These are phyloP conservation scores for Discoglossus pictus DNA, from an alignment of 2,797 vertebrate genomes.

Conservation along the genomic window DNA sequence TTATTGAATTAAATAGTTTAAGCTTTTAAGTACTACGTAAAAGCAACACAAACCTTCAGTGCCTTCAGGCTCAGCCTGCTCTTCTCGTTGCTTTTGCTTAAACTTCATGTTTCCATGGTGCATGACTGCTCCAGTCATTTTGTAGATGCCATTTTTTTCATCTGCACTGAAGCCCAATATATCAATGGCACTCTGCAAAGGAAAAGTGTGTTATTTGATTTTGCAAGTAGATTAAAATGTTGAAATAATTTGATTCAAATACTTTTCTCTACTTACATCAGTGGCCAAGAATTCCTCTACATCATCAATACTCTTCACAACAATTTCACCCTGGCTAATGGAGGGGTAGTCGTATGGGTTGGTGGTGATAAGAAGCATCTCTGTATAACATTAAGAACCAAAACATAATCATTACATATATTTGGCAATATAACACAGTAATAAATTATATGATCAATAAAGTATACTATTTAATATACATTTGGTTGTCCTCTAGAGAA, in stretches of 20 bases:
- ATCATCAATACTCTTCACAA: conserved; percentile 85
- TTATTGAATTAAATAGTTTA: too few species aligned
- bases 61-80: conserved; percentile 85
- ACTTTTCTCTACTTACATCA: conserved; percentile 75
- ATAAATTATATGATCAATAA: too few species aligned
- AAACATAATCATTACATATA: too few species aligned
- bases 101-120: conserved; percentile 87
- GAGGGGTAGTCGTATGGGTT: conserved; percentile 86
- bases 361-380: conserved; percentile 83
- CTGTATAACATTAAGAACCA: conserved; percentile 67
- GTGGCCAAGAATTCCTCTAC: conserved; percentile 84
- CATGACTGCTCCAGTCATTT: conserved; percentile 84
- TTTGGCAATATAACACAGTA: too few species aligned
- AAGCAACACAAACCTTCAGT: conserved; percentile 73
- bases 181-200: conserved; percentile 78
- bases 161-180: conserved; percentile 81
- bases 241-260: too few species aligned
- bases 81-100: conserved; percentile 85
- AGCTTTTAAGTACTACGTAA: too few species aligned
- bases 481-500: too few species aligned
- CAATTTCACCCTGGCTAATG: conserved; percentile 84
- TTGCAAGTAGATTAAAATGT: too few species aligned
- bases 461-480: too few species aligned
- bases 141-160: conserved; percentile 81
- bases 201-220: conserved; percentile 21